Evolutionary conservation across 2,888 invertebrate species (phyloP).

Genomic region (Hirtodrosophila alboralis): DNA sequence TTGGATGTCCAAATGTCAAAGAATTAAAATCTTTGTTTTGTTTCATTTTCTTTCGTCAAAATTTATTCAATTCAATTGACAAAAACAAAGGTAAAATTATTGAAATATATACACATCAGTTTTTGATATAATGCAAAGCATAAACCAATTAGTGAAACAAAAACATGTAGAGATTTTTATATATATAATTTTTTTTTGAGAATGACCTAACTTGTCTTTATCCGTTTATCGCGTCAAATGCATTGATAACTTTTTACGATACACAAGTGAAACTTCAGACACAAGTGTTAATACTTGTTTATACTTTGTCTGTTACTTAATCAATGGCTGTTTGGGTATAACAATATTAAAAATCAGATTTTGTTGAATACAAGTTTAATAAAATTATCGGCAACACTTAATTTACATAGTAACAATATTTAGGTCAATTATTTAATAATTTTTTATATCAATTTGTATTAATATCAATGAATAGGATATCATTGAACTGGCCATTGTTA

Average conservation of each 20-base stretch:
- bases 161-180: conserved; percentile 27
- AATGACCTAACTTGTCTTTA: conserved; percentile 13
- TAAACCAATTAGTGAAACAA: conserved; percentile 65
- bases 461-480: conserved; percentile 40
- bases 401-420: too few relatives aligned
- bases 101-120: conserved; percentile 18
- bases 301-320: conserved; percentile 28
- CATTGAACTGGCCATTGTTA: conserved; percentile 25
- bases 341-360: neutral
- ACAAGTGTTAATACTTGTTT: conserved; percentile 24
- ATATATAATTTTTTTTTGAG: conserved; percentile 13
- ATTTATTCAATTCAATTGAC: conserved; percentile 16
- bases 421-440: conserved; percentile 19
- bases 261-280: conserved; percentile 2
- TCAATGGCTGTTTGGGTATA: conserved; percentile 5
- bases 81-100: conserved; percentile 1
- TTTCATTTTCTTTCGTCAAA: neutral
- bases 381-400: too few relatives aligned
- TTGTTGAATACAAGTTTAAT: too few relatives aligned
- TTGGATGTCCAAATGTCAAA: conserved; percentile 5
- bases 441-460: conserved; percentile 58
- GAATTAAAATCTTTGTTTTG: conserved; percentile 15
- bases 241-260: too few relatives aligned
- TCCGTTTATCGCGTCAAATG: conserved; percentile 39
- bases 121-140: conserved; percentile 50